A percentile compares a stretch with the other conserved stretches of the same genome.
Conservation (phyloP, 2,797 vertebrate genomes). For the Sebastes iracundus region DNA sequence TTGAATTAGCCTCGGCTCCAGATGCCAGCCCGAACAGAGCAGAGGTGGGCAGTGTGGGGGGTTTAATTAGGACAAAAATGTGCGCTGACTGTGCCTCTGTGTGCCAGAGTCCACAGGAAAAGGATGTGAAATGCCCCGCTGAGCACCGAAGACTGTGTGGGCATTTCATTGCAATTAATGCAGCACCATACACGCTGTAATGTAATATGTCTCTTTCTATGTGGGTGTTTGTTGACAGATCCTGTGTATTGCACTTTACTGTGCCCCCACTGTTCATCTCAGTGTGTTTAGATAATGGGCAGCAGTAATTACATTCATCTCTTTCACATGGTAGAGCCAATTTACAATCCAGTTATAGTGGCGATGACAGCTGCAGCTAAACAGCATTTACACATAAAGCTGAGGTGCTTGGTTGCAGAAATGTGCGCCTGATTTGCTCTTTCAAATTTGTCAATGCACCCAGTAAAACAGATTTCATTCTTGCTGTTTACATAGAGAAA, state of each 20-base stretch:
- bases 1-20: conserved; percentile 52
- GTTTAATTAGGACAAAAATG: conserved; percentile 69
- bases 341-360: conserved; percentile 39
- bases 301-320: conserved; percentile 59
- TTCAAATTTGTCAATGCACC: conserved; percentile 10
- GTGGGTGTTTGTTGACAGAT: conserved; percentile 42
- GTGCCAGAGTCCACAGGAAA: conserved; percentile 43
- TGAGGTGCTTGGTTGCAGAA: conserved; percentile 2
- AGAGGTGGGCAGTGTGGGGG: conserved; percentile 56
- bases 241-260: conserved; percentile 6
- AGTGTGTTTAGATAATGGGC: conserved; percentile 45
- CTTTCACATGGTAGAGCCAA: conserved; percentile 35
- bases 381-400: conserved; percentile 13
- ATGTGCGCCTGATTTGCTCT: not conserved
- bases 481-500: not conserved
- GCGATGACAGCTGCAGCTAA: conserved; percentile 22
- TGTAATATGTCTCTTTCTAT: conserved; percentile 31
- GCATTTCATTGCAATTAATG: conserved; percentile 55
- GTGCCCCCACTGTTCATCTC: conserved; percentile 1
- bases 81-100: conserved; percentile 52
- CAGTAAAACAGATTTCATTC: not conserved
- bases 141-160: conserved; percentile 52
- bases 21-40: conserved; percentile 52
- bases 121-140: conserved; percentile 61
- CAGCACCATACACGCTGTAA: conserved; percentile 29